Base-by-base conservation (phyloP, 2,797 vertebrate species). In the Lutra lutra region DNA sequence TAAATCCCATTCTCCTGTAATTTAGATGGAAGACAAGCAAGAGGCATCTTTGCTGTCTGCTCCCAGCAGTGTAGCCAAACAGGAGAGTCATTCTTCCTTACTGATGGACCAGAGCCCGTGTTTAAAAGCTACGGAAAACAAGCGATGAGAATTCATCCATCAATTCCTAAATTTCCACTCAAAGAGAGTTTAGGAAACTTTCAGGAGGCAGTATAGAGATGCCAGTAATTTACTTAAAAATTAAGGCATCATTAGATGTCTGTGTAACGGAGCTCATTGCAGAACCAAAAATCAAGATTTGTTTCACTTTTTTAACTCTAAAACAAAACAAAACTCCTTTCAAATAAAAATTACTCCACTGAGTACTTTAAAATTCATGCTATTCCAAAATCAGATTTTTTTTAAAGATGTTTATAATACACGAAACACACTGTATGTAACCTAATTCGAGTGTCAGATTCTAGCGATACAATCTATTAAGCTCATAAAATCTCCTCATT, bases 1-100 rank as follows among this genome's bases (percentile, higher is more conserved):
- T 95, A 98, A 98, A 98, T 98, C 96, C 94, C 56, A 84, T 90
- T 96, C 98, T 95, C 93, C 51, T 73, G 97, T 93, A 79, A 96
- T 98, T 98, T 95, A 97, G 94, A 90, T 64, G 89, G 95, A 95
- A 98, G 98, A 97, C 64, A 0, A 0, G 86, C 27, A 80, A 75
- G 93, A 98, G 83, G 25, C 85, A 82, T 43, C 90, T 96, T 84
- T 94, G 51, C 88, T 86, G 6, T 96, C 86, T 96, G 35, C 4
- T 90, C 90, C 93, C 70, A 94, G 77, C 64, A n/a, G n/a, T 0
- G 12, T 0, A 58, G 91, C 66, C 46, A n/a, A 23, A 70, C 12
- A 17, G 84, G 73, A 78, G 56, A 40, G 48, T 1, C 5, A 38
- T 3, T 82, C 86, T 84, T 23, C 64, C 70, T 48, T 23, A 23